Base-by-base conservation (phyloP, 2,113 vertebrate genomes). In the Benitochromis conjunctus region DNA sequence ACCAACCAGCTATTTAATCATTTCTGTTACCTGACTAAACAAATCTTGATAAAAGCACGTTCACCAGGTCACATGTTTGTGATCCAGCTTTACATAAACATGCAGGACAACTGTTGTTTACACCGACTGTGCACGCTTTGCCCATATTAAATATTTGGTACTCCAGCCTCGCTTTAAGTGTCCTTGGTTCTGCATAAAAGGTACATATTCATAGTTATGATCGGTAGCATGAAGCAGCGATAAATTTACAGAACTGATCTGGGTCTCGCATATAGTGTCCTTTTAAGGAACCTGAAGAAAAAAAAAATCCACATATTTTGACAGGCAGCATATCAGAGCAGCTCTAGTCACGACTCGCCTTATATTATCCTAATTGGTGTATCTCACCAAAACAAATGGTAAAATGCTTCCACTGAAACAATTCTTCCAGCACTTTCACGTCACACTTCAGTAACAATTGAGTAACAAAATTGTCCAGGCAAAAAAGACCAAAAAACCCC, bases 301-400 rank as follows among this genome's bases (percentile, higher is more conserved):
- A 54, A 54, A 19, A n/a, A 31, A 76, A 51, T 14, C 9, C 36
- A 80, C 34, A 85, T 26, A 56, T 36, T 78, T 26, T 29, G 6
- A 76, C 48, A 74, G 69, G 69, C 9, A 12, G 18, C 69, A 51
- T 7, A 36, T 48, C 71, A 31, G 26, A 36, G 9, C 57, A 43
- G 55, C 12, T 53, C 56, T 76, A 31, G 82, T 82, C 74, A 82
- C 74, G 14, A 53, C 46, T 66, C 2, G 16, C 26, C 16, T 76
- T 76, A n/a, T 76, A 76, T 76, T 53, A 66, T 41, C 51, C 41
- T 86, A 84, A 87, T 87, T 79, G 85, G 71, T 64, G 79, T 74
- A 66, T 38, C 6, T 48, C 64, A 54, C 57, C 43, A 26, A 79
- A 87, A 80, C 56, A 77, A 46, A 69, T 24, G 54, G 46, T 54